Percentiles rank a stretch among this genome's conserved stretches.
These are phyloP conservation scores for Strigamia transsilvanica DNA, from an alignment of 2,888 invertebrate species.

Conservation along the genomic window DNA sequence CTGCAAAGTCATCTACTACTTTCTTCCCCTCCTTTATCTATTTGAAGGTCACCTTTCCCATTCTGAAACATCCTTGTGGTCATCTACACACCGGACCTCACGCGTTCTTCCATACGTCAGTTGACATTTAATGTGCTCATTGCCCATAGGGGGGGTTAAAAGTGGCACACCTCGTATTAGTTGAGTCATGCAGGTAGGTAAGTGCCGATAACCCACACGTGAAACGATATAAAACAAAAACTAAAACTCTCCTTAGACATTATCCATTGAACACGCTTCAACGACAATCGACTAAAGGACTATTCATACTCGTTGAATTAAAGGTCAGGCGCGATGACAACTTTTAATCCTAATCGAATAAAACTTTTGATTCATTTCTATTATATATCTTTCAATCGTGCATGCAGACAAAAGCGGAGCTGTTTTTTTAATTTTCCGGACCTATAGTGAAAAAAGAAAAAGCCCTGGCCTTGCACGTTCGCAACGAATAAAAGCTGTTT, in stretches of 20 bases:
- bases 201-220: background rate
- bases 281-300: background rate
- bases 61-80: constrained; percentile 18
- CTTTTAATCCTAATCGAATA: background rate
- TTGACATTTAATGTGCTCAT: constrained; percentile 36
- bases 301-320: background rate
- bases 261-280: constrained; percentile 31
- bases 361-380: constrained; percentile 12
- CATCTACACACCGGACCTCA: constrained; percentile 14
- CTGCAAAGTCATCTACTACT: background rate
- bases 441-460: background rate
- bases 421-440: background rate
- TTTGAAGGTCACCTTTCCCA: constrained; percentile 30
- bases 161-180: constrained; percentile 3
- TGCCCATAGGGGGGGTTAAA: constrained; percentile 25
- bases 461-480: constrained; percentile 15
- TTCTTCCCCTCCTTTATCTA: background rate
- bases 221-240: background rate
- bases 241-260: background rate
- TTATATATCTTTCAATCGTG: background rate
- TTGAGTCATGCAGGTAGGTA: constrained; percentile 4
- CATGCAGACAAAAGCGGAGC: background rate
- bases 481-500: background rate
- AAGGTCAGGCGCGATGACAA: constrained; percentile 1
- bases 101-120: constrained; percentile 21